Evolutionary conservation across 2,113 vertebrate genomes (phyloP).

Genomic region (Pagrus major): DNA sequence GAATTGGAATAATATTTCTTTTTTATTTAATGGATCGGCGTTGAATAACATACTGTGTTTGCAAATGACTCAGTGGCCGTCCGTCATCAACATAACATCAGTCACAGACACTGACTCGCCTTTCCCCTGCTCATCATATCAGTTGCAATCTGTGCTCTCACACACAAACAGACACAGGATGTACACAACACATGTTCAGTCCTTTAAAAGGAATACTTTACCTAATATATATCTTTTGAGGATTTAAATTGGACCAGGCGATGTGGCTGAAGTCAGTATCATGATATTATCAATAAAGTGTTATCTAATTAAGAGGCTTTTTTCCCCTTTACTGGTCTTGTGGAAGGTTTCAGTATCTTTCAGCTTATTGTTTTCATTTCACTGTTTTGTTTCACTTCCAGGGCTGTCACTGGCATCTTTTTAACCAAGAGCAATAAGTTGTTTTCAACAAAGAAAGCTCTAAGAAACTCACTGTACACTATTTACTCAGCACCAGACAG

Average conservation of each 20-base stretch:
- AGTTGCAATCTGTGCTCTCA: slow-evolving; percentile 51
- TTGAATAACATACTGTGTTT: slow-evolving; percentile 54
- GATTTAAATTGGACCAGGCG: not conserved
- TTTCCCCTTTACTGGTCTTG: not conserved
- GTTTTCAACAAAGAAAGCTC: not conserved
- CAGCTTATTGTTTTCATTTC: not conserved
- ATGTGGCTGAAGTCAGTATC: not conserved
- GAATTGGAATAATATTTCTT: slow-evolving; percentile 37
- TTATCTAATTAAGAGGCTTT: not conserved
- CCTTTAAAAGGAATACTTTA: slow-evolving; percentile 1
- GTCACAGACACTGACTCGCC: slow-evolving; percentile 61
- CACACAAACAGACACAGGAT: slow-evolving; percentile 37
- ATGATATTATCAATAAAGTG: not conserved
- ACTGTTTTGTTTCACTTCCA: not conserved
- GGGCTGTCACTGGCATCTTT: not conserved
- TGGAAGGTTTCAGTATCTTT: not conserved
- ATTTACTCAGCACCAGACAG: no score
- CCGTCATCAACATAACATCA: slow-evolving; percentile 63
- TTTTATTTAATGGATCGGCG: slow-evolving; percentile 47
- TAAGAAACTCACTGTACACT: no score
- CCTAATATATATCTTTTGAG: not conserved
- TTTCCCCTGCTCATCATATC: slow-evolving; percentile 53
- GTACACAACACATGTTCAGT: slow-evolving; percentile 22
- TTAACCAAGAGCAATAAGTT: not conserved
- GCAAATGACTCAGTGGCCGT: slow-evolving; percentile 58